Percentiles rank a stretch among this genome's conserved stretches.
These are phyloP conservation scores for Oreochromis tanganicae DNA, from an alignment of 2,113 vertebrate species.

Conservation along the genomic window DNA sequence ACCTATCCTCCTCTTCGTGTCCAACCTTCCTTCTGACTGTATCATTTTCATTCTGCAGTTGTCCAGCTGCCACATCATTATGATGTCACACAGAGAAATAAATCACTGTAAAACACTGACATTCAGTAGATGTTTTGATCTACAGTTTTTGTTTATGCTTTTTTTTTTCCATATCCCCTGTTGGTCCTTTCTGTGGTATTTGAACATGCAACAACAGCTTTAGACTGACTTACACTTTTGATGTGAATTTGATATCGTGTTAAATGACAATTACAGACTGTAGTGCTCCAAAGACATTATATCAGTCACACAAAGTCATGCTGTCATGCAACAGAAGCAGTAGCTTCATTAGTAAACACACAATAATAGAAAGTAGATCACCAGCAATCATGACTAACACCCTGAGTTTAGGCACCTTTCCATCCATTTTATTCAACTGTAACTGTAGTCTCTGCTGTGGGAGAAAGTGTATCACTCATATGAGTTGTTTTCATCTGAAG, in stretches of 20 bases:
- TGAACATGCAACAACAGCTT: background rate
- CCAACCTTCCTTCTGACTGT: background rate
- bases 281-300: background rate
- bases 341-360: background rate
- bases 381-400: background rate
- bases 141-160: background rate
- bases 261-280: background rate
- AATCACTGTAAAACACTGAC: background rate
- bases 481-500: background rate
- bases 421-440: background rate
- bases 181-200: background rate
- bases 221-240: background rate
- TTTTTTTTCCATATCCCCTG: background rate
- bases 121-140: background rate
- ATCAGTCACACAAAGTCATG: background rate
- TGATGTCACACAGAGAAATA: background rate
- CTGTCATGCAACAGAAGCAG: background rate
- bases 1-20: background rate
- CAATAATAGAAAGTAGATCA: background rate
- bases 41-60: background rate
- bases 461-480: background rate
- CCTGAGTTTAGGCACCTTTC: background rate
- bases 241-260: background rate
- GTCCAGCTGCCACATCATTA: background rate
- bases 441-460: background rate